A percentile compares a stretch with the other conserved stretches of the same genome.
Conservation (phyloP, 2,113 vertebrate genomes). For the Campylomormyrus tamandua region DNA sequence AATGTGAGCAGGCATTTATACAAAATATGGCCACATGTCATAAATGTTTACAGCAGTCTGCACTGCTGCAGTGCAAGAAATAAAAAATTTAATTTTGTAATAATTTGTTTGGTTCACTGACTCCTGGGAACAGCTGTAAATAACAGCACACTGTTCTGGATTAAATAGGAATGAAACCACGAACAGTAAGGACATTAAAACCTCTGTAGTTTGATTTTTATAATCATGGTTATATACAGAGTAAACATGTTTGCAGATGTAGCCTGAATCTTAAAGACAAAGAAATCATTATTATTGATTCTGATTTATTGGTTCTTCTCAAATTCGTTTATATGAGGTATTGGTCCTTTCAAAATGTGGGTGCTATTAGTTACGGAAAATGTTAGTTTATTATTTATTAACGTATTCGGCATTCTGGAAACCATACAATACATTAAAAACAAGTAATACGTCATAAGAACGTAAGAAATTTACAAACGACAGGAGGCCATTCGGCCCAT, state of each 20-base stretch:
- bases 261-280: neutral
- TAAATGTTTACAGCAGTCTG: neutral
- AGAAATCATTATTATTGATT: neutral
- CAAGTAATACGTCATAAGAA: neutral
- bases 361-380: neutral
- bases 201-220: neutral
- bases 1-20: neutral
- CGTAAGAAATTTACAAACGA: too few species aligned
- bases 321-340: neutral
- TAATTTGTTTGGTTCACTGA: neutral
- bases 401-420: neutral
- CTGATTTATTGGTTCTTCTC: neutral
- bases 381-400: neutral
- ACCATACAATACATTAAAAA: neutral
- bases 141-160: neutral
- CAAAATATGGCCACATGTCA: neutral
- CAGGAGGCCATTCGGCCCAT: too few species aligned
- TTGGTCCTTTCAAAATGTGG: neutral
- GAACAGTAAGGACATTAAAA: neutral
- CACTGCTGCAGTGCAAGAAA: neutral
- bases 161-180: neutral
- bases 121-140: neutral
- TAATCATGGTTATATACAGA: neutral
- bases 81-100: neutral
- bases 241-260: neutral